Evolutionary conservation across 1,140 invertebrate genomes (phyloP), one percentile per base, ranked within the genome.

Genomic region (Apolygus lucorum): DNA sequence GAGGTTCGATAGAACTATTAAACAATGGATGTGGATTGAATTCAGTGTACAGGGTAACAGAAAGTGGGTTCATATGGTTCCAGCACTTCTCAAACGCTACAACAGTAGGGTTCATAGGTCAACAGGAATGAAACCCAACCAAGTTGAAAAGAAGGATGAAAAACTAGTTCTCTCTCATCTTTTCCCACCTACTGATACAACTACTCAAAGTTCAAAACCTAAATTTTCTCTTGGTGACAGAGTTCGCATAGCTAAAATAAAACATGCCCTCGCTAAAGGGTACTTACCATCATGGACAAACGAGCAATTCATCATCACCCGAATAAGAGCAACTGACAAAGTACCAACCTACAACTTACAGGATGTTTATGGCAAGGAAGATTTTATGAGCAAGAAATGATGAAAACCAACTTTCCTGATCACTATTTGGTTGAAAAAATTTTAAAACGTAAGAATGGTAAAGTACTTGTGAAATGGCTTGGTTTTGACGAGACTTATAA

Each of bases 271-370:
- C 65, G 28, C 62, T 25, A 63, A 11, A 66, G 17, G 4, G 24
- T 52, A 17, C 29, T 70, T n/a, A 26, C 22, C 17, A 11, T 1
- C 29, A 17, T 49, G 11, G 8, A 66, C 21, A 25, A 34, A 2
- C 28, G 28, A 66, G 29, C n/a, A 28, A 13, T 28, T 66, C 1
- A 29, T 21, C 29, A 25, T 62, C 2, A 21, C 71, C 72, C 28
- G 72, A 77, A 49, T 49, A 11, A 8, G 34, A 17, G 8, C 17
- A 49, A 17, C 8, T 49, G 34, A 49, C 17, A 17, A 17, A 17
- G 8, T 49, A 49, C 34, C 34, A 49, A 49, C 34, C 17, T 49
- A 49, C 34, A 11, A 49, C 8, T 49, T 49, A 17, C 8, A 49
- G 17, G 34, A 49, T 8, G 34, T 49, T 49, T 8, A 49, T 17